Conservation (phyloP, 2,888 invertebrate species). For the Glyphotaelius pellucidus region DNA sequence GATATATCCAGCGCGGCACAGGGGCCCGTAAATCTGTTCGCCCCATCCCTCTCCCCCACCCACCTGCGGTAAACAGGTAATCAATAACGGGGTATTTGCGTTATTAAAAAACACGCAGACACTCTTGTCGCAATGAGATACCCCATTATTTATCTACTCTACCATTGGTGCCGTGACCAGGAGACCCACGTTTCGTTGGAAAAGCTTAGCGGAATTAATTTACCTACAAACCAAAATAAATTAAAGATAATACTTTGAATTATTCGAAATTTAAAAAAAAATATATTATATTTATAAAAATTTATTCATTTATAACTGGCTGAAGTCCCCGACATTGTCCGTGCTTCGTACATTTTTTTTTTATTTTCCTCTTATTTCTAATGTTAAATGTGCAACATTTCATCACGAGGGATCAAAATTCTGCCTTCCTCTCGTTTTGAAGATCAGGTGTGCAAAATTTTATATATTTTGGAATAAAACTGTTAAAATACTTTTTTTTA, state of each 20-base stretch:
- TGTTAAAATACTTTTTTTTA: no score
- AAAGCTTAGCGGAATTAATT: background rate
- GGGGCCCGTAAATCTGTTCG: conserved; percentile 53
- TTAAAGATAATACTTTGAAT: background rate
- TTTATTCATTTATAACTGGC: no score
- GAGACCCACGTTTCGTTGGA: background rate
- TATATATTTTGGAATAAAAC: no score
- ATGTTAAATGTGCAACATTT: no score
- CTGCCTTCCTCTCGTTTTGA: no score
- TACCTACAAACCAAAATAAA: background rate
- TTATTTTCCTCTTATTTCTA: no score
- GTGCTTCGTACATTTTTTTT: no score
- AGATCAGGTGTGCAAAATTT: no score
- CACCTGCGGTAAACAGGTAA: conserved; percentile 58
- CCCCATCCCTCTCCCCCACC: conserved; percentile 33
- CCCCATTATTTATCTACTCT: conserved; percentile 43
- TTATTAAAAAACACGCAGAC: conserved; percentile 63
- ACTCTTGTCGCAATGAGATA: conserved; percentile 44
- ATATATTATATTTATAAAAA: no score
- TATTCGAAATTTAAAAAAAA: no score
- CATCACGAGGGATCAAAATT: no score
- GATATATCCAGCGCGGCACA: conserved; percentile 52
- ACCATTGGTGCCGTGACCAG: background rate
- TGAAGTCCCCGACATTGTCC: no score
- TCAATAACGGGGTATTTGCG: conserved; percentile 61